A percentile compares a stretch with the other conserved stretches of the same genome.
These are phyloP conservation scores for Perccottus glenii DNA, from an alignment of 2,113 vertebrate genomes.

Conservation along the genomic window DNA sequence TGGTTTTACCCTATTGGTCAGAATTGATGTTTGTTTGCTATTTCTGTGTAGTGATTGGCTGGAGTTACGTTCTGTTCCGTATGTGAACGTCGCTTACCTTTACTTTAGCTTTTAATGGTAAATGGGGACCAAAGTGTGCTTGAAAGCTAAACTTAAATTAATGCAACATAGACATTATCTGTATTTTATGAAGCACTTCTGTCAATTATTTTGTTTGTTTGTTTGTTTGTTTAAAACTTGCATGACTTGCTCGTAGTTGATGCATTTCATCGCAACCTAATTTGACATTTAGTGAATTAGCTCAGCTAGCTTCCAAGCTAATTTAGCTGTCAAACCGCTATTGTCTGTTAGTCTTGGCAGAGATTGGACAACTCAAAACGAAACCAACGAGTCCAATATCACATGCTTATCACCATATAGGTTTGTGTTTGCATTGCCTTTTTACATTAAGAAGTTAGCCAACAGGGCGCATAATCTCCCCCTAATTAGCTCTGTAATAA, in stretches of 20 bases:
- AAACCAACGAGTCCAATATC: constrained; percentile 16
- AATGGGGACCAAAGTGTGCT: constrained; percentile 21
- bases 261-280: constrained; percentile 19
- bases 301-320: constrained; percentile 61
- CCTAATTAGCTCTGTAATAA: not conserved
- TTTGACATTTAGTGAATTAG: constrained; percentile 50
- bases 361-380: constrained; percentile 21
- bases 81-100: constrained; percentile 3
- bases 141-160: not conserved
- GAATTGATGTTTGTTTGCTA: not conserved
- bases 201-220: not conserved
- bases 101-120: constrained; percentile 17
- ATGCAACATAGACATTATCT: not conserved
- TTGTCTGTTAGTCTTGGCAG: constrained; percentile 47
- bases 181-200: too few relatives aligned
- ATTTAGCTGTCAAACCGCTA: constrained; percentile 67
- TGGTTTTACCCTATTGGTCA: constrained; percentile 57
- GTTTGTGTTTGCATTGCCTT: accelerated
- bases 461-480: not conserved
- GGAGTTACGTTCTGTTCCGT: not conserved
- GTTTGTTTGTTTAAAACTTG: accelerated
- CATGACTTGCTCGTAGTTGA: not conserved
- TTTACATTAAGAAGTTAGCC: not conserved
- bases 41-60: constrained; percentile 59
- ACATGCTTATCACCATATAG: not conserved